phyloP scores from a whole-genome alignment of 2,888 invertebrate genomes.

The Sesia apiformis region DNA sequence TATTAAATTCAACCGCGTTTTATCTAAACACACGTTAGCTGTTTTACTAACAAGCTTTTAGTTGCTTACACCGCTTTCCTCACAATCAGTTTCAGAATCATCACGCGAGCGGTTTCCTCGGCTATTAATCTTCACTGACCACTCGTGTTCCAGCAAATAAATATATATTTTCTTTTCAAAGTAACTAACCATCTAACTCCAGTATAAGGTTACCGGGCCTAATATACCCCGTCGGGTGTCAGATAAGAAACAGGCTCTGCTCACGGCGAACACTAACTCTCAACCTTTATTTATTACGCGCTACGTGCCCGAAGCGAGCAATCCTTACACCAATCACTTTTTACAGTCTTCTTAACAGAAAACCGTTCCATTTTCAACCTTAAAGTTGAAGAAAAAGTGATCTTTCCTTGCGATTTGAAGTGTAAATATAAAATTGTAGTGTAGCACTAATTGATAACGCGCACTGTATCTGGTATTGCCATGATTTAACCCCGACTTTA shows the following conservation, averaged over 20 bases:
- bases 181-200: slow-evolving; percentile 27
- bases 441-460: slow-evolving; percentile 60
- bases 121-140: too few relatives aligned
- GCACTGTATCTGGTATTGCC: slow-evolving; percentile 55
- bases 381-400: slow-evolving; percentile 5
- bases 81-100: too few relatives aligned
- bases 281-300: slow-evolving; percentile 60
- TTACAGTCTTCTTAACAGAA: slow-evolving; percentile 15
- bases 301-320: slow-evolving; percentile 56
- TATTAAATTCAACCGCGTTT: too few relatives aligned
- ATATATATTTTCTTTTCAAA: slow-evolving; percentile 8
- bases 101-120: too few relatives aligned
- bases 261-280: slow-evolving; percentile 54
- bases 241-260: slow-evolving; percentile 58
- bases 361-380: slow-evolving; percentile 17
- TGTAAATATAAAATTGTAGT: slow-evolving; percentile 19
- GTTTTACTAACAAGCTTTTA: too few relatives aligned
- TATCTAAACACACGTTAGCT: too few relatives aligned
- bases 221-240: slow-evolving; percentile 31
- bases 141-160: too few relatives aligned
- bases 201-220: slow-evolving; percentile 51
- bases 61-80: too few relatives aligned
- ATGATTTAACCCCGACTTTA: slow-evolving; percentile 55
- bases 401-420: neutral
- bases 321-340: slow-evolving; percentile 25